These are phyloP conservation scores for Sebastes hubbsi DNA, from an alignment of 2,797 vertebrate species.

Conservation along the genomic window DNA sequence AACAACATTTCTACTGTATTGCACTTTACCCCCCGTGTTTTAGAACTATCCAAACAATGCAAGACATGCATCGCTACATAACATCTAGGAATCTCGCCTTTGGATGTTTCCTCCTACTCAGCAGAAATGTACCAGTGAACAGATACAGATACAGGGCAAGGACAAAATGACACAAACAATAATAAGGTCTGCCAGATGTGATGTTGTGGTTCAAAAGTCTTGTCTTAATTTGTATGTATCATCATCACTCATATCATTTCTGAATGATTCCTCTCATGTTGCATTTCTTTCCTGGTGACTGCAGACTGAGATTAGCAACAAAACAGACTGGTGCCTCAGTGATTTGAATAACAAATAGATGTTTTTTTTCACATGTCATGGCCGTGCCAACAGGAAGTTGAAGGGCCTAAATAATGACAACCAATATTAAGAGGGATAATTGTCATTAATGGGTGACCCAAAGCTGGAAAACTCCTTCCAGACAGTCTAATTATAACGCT, in stretches of 20 bases:
- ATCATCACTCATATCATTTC: not conserved
- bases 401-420: too few relatives aligned
- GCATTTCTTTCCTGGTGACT: not conserved
- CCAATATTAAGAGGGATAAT: not conserved
- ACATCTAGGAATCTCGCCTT: conserved; percentile 10
- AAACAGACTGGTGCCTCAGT: not conserved
- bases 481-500: not conserved
- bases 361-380: not conserved
- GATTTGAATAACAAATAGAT: conserved; percentile 18
- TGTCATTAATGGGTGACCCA: not conserved
- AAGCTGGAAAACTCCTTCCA: not conserved
- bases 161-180: conserved; percentile 24
- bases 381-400: not conserved
- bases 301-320: not conserved
- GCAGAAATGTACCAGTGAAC: conserved; percentile 14
- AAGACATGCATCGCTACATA: conserved; percentile 1
- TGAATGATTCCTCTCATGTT: not conserved
- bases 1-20: conserved; percentile 46
- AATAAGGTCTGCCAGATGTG: not conserved
- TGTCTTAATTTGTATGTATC: not conserved
- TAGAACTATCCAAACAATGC: conserved; percentile 1
- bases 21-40: conserved; percentile 41
- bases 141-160: conserved; percentile 8
- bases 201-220: not conserved
- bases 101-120: not conserved